A percentile compares a stretch with the other conserved stretches of the same genome.
Conservation (phyloP, 2,888 invertebrate species). For the Caenorhabditis panamensis region DNA sequence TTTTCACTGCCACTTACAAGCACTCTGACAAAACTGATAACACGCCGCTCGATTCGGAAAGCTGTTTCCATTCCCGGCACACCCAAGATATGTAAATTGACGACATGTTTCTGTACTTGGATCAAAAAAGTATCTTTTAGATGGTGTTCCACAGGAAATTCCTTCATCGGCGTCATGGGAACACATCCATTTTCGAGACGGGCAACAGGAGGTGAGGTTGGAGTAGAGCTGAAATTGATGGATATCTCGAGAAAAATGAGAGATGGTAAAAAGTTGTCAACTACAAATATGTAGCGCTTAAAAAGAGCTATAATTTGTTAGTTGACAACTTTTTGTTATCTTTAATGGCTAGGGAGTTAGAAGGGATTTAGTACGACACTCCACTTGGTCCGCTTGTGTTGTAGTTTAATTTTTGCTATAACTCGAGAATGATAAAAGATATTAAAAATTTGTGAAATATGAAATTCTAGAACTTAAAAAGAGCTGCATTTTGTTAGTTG, state of each 20-base stretch:
- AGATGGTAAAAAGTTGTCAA: background rate
- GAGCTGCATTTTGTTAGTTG: no score
- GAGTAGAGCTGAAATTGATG: slow-evolving; percentile 42
- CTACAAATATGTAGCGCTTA: background rate
- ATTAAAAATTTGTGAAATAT: no score
- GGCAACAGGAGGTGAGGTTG: slow-evolving; percentile 66
- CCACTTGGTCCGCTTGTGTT: no score
- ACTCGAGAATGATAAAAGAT: no score
- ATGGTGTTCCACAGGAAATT: slow-evolving; percentile 65
- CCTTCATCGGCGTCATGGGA: slow-evolving; percentile 68
- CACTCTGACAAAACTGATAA: slow-evolving; percentile 74
- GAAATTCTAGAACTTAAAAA: no score
- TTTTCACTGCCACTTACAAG: slow-evolving; percentile 69
- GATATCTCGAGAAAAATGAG: no score
- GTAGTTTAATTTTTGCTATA: no score
- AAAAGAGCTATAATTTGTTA: no score
- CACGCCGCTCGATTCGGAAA: slow-evolving; percentile 72
- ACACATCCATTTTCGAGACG: slow-evolving; percentile 70
- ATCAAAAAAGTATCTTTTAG: slow-evolving; percentile 72
- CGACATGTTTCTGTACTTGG: slow-evolving; percentile 62
- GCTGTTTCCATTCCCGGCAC: slow-evolving; percentile 71
- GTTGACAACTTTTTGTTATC: no score
- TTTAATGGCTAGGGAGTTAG: no score
- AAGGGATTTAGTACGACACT: no score
- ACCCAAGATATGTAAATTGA: slow-evolving; percentile 64